Evolutionary conservation across 2,113 vertebrate genomes (phyloP).

Genomic region (Etheostoma cragini): DNA sequence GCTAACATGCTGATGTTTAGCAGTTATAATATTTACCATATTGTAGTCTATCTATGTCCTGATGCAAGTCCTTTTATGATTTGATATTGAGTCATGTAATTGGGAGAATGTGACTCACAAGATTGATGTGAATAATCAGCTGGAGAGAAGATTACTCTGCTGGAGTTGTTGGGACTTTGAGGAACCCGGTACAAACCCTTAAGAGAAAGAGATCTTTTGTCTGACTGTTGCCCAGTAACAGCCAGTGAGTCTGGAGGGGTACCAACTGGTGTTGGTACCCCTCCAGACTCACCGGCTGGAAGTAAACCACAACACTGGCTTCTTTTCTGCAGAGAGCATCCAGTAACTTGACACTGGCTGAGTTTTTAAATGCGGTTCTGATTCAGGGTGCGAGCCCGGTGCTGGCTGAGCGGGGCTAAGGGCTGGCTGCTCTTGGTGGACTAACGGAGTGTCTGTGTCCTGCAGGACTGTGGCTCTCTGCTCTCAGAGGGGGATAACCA

Average conservation of each 20-base stretch:
- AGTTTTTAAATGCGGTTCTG: constrained; percentile 27
- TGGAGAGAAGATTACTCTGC: not conserved
- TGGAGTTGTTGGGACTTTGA: not conserved
- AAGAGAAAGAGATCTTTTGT: not conserved
- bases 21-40: too few species aligned
- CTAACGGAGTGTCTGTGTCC: constrained; percentile 68
- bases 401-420: constrained; percentile 33
- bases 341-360: constrained; percentile 2
- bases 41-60: too few species aligned
- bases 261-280: not conserved
- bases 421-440: constrained; percentile 32
- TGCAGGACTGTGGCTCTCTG: constrained; percentile 93
- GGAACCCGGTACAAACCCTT: not conserved
- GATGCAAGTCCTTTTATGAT: too few species aligned
- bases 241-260: not conserved
- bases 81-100: not conserved
- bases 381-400: constrained; percentile 3
- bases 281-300: constrained; percentile 19
- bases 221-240: not conserved
- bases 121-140: not conserved
- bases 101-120: not conserved
- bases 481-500: constrained; percentile 98
- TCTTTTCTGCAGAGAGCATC: not conserved
- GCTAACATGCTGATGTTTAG: too few species aligned
- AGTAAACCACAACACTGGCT: not conserved